Conservation (phyloP, 2,797 vertebrate genomes). For the Rhinichthys osculus region DNA sequence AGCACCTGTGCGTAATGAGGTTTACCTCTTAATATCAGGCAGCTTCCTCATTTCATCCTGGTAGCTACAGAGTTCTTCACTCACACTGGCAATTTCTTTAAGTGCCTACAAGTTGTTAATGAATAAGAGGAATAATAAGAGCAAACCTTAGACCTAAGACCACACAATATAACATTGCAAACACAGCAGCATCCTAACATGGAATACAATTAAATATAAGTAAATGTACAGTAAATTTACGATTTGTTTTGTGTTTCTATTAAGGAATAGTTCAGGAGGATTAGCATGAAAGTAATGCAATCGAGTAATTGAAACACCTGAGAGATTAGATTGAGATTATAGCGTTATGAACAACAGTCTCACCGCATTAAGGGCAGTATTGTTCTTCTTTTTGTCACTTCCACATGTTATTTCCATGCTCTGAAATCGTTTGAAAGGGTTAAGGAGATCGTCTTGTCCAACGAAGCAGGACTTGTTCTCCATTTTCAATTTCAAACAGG, state of each 20-base stretch:
- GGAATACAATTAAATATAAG: background rate
- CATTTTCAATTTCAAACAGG: constrained; percentile 51
- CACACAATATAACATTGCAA: background rate
- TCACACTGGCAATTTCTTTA: constrained; percentile 95
- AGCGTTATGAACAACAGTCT: constrained; percentile 70
- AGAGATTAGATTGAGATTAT: background rate
- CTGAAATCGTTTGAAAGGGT: constrained; percentile 61
- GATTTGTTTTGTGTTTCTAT: background rate
- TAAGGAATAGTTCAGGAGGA: background rate
- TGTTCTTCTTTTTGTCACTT: constrained; percentile 81
- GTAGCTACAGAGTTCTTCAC: constrained; percentile 96
- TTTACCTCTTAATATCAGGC: constrained; percentile 86
- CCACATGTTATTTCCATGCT: constrained; percentile 69
- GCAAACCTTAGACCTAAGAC: background rate
- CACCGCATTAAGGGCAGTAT: constrained; percentile 88
- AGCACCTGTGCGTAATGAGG: constrained; percentile 6
- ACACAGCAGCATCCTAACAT: constrained; percentile 4
- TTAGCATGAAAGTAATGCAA: background rate
- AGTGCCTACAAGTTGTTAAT: constrained; percentile 82
- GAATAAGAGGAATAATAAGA: background rate
- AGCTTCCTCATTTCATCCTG: constrained; percentile 91
- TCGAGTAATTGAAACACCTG: background rate
- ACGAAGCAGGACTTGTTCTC: constrained; percentile 55
- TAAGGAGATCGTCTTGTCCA: constrained; percentile 56
- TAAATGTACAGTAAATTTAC: background rate